Evolutionary conservation across 2,888 invertebrate species (phyloP).

Genomic region (Platycheirus albimanus): DNA sequence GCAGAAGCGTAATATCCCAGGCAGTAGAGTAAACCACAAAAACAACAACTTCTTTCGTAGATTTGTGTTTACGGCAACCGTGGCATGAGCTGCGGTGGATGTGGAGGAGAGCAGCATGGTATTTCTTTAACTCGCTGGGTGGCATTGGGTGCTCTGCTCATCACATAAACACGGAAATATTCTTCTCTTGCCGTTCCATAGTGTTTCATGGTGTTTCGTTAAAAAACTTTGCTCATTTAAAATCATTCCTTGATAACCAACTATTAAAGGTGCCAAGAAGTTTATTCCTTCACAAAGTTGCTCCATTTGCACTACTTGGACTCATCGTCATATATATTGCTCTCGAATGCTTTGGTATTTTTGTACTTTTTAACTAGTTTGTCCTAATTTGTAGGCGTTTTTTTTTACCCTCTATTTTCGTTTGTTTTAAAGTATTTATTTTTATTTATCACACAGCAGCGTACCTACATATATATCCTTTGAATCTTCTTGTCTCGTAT

Average conservation of each 20-base stretch:
- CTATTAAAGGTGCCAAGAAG: slow-evolving; percentile 66
- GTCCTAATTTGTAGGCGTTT: slow-evolving; percentile 46
- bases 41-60: slow-evolving; percentile 39
- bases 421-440: slow-evolving; percentile 6
- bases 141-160: background rate
- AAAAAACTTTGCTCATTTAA: slow-evolving; percentile 56
- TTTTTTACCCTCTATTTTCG: background rate
- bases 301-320: slow-evolving; percentile 52
- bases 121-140: background rate
- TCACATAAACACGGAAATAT: background rate
- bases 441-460: background rate
- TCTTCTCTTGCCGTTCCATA: background rate
- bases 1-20: slow-evolving; percentile 13
- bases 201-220: background rate
- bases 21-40: slow-evolving; percentile 31
- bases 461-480: background rate
- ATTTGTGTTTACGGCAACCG: slow-evolving; percentile 41
- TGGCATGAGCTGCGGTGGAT: too few relatives aligned
- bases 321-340: slow-evolving; percentile 18
- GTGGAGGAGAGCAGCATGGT: background rate
- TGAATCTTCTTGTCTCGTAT: slow-evolving; percentile 29
- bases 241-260: slow-evolving; percentile 36
- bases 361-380: slow-evolving; percentile 69
- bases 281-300: slow-evolving; percentile 43
- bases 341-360: slow-evolving; percentile 36